Evolutionary conservation across 2,797 vertebrate genomes (phyloP).

Genomic region (Leucoraja ocellata): DNA sequence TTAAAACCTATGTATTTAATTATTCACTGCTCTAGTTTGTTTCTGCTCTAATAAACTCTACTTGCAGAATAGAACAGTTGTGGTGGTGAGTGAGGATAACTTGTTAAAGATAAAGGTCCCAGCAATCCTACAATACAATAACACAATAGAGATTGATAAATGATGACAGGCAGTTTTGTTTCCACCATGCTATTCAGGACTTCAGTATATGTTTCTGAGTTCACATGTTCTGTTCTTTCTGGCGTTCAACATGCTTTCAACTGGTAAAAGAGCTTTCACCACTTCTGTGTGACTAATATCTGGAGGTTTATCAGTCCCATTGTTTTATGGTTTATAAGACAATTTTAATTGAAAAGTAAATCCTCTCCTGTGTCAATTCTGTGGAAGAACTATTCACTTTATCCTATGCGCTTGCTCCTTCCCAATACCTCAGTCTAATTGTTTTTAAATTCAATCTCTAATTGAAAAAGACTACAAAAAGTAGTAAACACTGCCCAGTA

Average conservation of each 20-base stretch:
- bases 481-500: too few relatives aligned
- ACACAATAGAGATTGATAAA: neutral
- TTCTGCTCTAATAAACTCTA: neutral
- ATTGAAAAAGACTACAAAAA: too few relatives aligned
- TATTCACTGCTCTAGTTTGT: neutral
- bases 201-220: neutral
- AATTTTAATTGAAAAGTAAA: neutral
- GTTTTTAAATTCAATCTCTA: neutral
- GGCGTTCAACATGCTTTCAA: neutral
- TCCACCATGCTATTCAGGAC: neutral
- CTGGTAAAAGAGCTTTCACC: neutral
- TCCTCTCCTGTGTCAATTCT: neutral
- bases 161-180: neutral
- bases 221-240: neutral
- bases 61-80: neutral
- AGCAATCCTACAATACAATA: neutral
- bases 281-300: neutral
- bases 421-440: neutral
- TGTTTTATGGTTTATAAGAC: neutral
- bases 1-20: neutral
- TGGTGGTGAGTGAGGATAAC: neutral
- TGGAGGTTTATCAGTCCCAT: neutral
- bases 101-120: neutral
- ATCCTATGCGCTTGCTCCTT: neutral
- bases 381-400: neutral